phyloP scores from a whole-genome alignment of 2,797 vertebrate genomes.

The Lepilemur ruficaudatus region DNA sequence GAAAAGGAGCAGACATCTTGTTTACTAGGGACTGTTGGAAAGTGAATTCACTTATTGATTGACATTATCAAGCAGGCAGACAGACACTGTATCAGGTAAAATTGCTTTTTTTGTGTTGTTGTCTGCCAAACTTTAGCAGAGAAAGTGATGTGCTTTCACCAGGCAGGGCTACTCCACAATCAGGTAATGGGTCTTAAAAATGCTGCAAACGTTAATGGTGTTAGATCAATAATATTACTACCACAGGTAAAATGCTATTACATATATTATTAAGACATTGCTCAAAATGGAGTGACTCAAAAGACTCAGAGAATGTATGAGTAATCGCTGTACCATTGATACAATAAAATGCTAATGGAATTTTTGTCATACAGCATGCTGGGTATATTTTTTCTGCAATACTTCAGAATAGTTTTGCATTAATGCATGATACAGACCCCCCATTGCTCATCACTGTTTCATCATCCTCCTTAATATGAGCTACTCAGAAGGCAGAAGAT shows the following conservation, averaged over 20 bases:
- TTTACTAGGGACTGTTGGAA: conserved; percentile 79
- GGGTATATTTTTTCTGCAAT: conserved; percentile 34
- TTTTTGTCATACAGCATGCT: conserved; percentile 64
- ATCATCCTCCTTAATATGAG: neutral
- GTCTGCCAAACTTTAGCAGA: conserved; percentile 83
- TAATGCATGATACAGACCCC: neutral
- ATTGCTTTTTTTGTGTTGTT: conserved; percentile 84
- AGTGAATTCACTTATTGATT: conserved; percentile 86
- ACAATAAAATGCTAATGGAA: conserved; percentile 82
- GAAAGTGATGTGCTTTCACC: conserved; percentile 82
- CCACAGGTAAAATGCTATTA: conserved; percentile 83
- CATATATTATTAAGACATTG: conserved; percentile 85
- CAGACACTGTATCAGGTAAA: conserved; percentile 83
- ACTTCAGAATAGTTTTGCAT: conserved; percentile 49
- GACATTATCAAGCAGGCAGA: conserved; percentile 84
- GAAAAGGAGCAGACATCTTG: conserved; percentile 77
- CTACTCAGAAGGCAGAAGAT: neutral
- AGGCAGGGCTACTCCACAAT: conserved; percentile 77
- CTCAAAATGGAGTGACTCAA: conserved; percentile 78
- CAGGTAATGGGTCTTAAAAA: conserved; percentile 86
- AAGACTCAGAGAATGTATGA: conserved; percentile 72
- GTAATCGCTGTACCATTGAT: conserved; percentile 75
- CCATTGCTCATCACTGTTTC: conserved; percentile 3
- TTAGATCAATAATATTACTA: conserved; percentile 87
- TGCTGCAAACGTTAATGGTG: conserved; percentile 83